These are phyloP conservation scores for Anhinga anhinga DNA, from an alignment of 2,113 vertebrate genomes.

Conservation along the genomic window DNA sequence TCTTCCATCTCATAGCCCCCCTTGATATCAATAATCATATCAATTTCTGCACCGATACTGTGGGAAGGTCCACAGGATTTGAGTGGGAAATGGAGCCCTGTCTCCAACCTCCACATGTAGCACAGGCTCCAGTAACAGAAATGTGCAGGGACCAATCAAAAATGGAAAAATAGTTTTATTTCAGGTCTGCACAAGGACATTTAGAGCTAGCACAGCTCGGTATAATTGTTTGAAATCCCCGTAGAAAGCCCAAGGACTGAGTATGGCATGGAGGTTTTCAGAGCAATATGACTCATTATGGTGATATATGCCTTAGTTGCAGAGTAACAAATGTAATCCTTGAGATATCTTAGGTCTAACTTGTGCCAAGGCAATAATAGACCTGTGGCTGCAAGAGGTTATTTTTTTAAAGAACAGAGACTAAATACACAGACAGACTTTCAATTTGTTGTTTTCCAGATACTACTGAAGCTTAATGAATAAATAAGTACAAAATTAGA, in stretches of 20 bases:
- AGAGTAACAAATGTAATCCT: not conserved
- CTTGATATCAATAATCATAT: not conserved
- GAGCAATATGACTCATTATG: not conserved
- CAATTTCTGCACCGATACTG: not conserved
- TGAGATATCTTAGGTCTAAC: not conserved
- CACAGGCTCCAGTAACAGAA: not conserved
- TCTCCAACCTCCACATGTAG: not conserved
- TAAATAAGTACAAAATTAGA: slow-evolving; percentile 60
- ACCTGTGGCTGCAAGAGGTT: not conserved
- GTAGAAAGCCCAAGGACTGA: not conserved
- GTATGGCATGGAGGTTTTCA: not conserved
- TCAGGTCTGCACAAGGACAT: not conserved
- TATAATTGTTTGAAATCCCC: not conserved
- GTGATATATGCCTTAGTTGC: not conserved
- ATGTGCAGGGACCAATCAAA: fast-evolving
- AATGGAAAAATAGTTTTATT: not conserved
- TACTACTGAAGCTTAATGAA: slow-evolving; percentile 23
- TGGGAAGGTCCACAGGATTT: fast-evolving
- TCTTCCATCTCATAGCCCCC: not conserved
- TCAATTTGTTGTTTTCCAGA: slow-evolving; percentile 9
- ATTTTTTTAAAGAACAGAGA: not conserved
- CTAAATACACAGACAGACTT: not conserved
- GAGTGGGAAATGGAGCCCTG: not conserved
- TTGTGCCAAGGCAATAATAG: not conserved
- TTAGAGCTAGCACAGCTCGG: not conserved